These are phyloP conservation scores for Edolisoma coerulescens DNA, from an alignment of 2,113 vertebrate species.

Conservation along the genomic window DNA sequence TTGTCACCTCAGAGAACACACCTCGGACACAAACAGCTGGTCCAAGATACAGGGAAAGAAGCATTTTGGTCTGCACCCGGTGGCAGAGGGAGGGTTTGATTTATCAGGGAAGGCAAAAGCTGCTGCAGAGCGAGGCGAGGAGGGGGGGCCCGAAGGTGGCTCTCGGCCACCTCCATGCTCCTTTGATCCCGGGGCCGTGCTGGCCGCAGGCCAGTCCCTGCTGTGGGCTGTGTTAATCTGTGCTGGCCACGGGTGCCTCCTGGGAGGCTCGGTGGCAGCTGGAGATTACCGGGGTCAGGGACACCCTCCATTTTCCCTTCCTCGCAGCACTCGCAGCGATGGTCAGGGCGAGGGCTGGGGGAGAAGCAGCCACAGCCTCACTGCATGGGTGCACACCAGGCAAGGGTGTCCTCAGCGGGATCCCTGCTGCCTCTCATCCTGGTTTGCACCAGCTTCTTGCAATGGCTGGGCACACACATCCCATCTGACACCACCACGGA, in stretches of 20 bases:
- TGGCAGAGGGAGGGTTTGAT: neutral
- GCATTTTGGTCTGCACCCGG: neutral
- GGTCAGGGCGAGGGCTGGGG: neutral
- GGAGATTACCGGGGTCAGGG: constrained; percentile 28
- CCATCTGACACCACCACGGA: neutral
- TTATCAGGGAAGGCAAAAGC: neutral
- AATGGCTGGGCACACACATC: accelerated
- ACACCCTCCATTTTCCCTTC: constrained; percentile 52
- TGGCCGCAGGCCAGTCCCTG: neutral
- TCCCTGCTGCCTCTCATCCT: neutral
- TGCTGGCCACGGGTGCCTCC: neutral
- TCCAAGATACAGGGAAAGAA: accelerated
- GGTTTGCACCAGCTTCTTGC: neutral
- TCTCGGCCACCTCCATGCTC: constrained; percentile 1
- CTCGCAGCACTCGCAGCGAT: accelerated
- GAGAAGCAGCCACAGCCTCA: neutral
- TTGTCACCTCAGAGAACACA: neutral
- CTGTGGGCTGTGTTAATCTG: constrained; percentile 44
- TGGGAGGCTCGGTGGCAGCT: constrained; percentile 28
- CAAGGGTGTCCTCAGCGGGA: accelerated
- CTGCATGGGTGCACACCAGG: accelerated
- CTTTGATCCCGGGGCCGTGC: neutral
- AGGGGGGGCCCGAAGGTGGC: neutral
- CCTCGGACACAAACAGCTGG: neutral
- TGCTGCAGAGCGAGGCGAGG: neutral